phyloP scores from a whole-genome alignment of 2,797 vertebrate species.

The Neosilurus mollespiculum region DNA sequence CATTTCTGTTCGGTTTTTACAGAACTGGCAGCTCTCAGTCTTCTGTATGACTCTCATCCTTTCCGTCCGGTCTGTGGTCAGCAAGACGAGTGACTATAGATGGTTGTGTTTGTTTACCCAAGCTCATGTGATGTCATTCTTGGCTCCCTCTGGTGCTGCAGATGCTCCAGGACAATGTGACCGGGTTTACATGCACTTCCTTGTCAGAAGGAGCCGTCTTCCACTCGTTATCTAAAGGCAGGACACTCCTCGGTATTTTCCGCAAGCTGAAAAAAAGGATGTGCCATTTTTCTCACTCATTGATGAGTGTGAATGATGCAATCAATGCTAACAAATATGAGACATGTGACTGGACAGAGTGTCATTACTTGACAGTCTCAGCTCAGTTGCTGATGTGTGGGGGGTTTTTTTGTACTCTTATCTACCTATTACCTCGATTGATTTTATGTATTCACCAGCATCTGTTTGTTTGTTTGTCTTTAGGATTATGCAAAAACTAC shows the following conservation, averaged over 20 bases:
- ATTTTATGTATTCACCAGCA: no score
- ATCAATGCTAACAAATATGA: not conserved
- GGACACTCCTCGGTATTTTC: constrained; percentile 40
- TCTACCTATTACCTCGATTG: no score
- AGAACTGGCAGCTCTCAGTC: constrained; percentile 18
- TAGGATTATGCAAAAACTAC: no score
- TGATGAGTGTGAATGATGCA: constrained; percentile 14
- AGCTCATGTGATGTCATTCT: constrained; percentile 48
- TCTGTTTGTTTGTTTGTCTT: no score
- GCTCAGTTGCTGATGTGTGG: not conserved
- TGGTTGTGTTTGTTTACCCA: constrained; percentile 45
- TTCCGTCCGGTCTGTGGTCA: constrained; percentile 23
- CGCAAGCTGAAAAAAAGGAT: constrained; percentile 30
- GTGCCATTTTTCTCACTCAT: constrained; percentile 28
- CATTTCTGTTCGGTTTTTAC: constrained; percentile 16
- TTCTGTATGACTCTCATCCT: constrained; percentile 9
- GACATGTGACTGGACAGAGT: not conserved
- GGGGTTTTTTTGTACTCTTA: not conserved
- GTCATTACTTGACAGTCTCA: not conserved
- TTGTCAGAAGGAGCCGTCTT: constrained; percentile 41
- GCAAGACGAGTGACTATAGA: constrained; percentile 25
- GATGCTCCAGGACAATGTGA: constrained; percentile 28
- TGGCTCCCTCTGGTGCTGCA: constrained; percentile 36
- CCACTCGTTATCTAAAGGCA: constrained; percentile 44
- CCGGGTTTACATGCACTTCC: constrained; percentile 22